Conservation (phyloP, 2,888 invertebrate species). For the Candidula unifasciata region DNA sequence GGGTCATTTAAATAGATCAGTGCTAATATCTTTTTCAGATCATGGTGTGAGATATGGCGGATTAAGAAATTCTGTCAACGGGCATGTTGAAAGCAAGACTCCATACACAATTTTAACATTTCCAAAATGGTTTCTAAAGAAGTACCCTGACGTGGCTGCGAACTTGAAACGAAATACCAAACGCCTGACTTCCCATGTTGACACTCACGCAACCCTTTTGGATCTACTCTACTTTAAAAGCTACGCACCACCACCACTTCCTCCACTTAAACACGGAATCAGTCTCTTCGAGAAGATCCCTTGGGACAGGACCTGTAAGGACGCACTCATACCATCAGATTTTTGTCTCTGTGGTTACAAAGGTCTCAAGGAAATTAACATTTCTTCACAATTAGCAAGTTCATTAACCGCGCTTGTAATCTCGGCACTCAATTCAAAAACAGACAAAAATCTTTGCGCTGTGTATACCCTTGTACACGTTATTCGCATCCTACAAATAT, state of each 20-base stretch:
- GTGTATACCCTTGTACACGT: constrained; percentile 83
- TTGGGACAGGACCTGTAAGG: constrained; percentile 72
- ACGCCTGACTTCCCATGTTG: constrained; percentile 88
- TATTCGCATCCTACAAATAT: constrained; percentile 82
- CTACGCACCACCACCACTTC: constrained; percentile 53
- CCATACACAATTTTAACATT: constrained; percentile 87
- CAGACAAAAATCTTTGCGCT: constrained; percentile 55
- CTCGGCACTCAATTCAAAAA: constrained; percentile 83
- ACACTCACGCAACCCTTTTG: constrained; percentile 85
- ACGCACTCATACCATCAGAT: constrained; percentile 87
- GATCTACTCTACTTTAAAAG: no score
- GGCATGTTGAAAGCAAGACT: constrained; percentile 88
- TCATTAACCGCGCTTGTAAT: constrained; percentile 83
- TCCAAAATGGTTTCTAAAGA: constrained; percentile 85
- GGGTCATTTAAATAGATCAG: constrained; percentile 66
- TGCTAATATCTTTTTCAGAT: constrained; percentile 82
- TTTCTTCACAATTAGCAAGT: constrained; percentile 79
- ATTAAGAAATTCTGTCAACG: constrained; percentile 88
- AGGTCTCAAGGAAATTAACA: constrained; percentile 50
- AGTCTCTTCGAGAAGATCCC: constrained; percentile 81
- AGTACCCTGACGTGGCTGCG: constrained; percentile 82
- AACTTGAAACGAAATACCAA: constrained; percentile 84
- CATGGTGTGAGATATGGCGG: constrained; percentile 93
- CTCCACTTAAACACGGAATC: constrained; percentile 79
- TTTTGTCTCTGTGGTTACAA: constrained; percentile 83